These are phyloP conservation scores for Spodoptera picta DNA, from an alignment of 2,888 invertebrate genomes.

Conservation along the genomic window DNA sequence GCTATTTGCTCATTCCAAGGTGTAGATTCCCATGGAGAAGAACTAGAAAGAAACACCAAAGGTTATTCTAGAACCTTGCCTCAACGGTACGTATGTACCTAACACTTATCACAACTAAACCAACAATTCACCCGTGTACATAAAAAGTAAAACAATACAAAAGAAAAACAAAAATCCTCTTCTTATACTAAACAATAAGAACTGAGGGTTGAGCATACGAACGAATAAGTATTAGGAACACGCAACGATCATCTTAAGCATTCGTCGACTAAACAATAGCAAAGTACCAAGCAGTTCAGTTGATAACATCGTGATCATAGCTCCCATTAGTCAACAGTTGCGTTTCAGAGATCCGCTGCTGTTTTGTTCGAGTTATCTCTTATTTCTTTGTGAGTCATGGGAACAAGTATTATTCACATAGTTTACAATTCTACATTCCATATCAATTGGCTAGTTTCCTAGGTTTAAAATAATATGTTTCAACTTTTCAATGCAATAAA, in stretches of 20 bases:
- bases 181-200: slow-evolving; percentile 51
- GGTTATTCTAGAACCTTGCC: no score
- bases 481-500: no score
- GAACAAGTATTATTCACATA: no score
- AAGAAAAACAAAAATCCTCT: slow-evolving; percentile 48
- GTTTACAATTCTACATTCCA: no score
- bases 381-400: no score
- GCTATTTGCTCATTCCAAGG: no score
- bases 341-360: slow-evolving; percentile 26
- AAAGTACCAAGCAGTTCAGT: slow-evolving; percentile 47
- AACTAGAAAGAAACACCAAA: no score
- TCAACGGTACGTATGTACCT: no score
- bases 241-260: slow-evolving; percentile 77
- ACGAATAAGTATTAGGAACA: slow-evolving; percentile 68
- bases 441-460: no score
- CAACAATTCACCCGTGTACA: slow-evolving; percentile 12
- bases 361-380: neutral
- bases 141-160: slow-evolving; percentile 43
- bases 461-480: no score
- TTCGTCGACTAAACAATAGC: slow-evolving; percentile 73
- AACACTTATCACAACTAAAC: no score
- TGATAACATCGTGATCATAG: slow-evolving; percentile 70
- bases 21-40: no score
- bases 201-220: slow-evolving; percentile 59
- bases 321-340: slow-evolving; percentile 54